Evolutionary conservation across 2,797 vertebrate species (phyloP).

Genomic region (Delichon dasypus): DNA sequence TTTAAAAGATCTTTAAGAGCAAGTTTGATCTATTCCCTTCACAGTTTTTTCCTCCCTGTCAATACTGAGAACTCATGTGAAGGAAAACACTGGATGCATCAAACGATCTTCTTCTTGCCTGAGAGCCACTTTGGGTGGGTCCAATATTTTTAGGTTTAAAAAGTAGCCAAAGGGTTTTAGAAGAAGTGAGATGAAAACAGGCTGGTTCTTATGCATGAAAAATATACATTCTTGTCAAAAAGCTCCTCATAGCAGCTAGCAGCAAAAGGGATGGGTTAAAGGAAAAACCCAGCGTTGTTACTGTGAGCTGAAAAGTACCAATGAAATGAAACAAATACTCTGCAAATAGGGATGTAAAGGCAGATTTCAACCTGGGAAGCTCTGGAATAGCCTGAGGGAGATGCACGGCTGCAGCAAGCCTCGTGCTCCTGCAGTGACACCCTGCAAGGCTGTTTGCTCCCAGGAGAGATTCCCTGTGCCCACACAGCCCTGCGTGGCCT

Average conservation of each 20-base stretch:
- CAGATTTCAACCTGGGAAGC: background rate
- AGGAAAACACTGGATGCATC: background rate
- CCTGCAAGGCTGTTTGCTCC: background rate
- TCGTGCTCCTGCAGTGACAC: background rate
- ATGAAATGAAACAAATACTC: background rate
- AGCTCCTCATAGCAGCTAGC: background rate
- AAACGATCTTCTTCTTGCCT: background rate
- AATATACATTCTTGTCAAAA: background rate
- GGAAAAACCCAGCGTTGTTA: accelerated
- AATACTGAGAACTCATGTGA: constrained; percentile 2
- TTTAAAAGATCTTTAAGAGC: background rate
- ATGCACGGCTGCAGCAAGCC: background rate
- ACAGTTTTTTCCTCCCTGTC: background rate
- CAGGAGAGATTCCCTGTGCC: background rate
- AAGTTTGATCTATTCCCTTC: constrained; percentile 2
- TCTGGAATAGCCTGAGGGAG: background rate
- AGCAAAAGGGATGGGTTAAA: background rate
- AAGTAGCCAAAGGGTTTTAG: background rate
- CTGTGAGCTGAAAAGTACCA: background rate
- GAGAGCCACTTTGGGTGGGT: background rate
- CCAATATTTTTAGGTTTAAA: background rate
- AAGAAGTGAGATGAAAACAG: background rate
- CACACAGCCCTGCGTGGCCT: background rate
- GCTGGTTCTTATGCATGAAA: background rate
- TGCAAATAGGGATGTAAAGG: background rate